Percentiles rank a stretch among this genome's conserved stretches.
Conservation (phyloP, 1,140 invertebrate genomes). For the Drosophila lowei region DNA sequence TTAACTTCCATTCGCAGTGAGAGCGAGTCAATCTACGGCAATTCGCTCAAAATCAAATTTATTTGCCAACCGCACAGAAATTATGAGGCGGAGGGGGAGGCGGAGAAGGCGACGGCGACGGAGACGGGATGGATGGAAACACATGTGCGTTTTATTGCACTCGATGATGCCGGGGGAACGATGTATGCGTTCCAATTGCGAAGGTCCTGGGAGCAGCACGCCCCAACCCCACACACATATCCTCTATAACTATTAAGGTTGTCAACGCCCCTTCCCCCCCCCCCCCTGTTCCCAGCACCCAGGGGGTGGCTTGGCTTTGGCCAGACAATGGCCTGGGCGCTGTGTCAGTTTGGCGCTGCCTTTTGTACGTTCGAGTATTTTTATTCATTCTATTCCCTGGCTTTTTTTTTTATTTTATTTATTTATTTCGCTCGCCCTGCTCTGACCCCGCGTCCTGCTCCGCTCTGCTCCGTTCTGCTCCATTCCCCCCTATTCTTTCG, state of each 20-base stretch:
- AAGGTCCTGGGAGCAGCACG: not conserved
- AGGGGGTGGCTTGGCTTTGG: not conserved
- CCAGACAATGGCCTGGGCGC: conserved; percentile 38
- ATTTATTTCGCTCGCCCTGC: conserved; percentile 61
- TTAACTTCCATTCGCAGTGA: conserved; percentile 41
- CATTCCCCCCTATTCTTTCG: conserved; percentile 9
- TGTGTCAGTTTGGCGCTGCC: conserved; percentile 16
- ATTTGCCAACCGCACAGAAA: conserved; percentile 73
- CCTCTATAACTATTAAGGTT: conserved; percentile 43
- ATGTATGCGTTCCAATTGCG: conserved; percentile 57
- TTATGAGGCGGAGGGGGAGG: conserved; percentile 49
- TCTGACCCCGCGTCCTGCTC: not conserved
- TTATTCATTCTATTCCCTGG: conserved; percentile 74
- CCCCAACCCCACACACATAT: not conserved
- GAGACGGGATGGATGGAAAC: conserved; percentile 33
- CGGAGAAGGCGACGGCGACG: not conserved
- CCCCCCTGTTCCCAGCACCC: too few relatives aligned
- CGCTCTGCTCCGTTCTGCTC: conserved; percentile 3
- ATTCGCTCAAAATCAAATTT: conserved; percentile 76
- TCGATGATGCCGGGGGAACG: conserved; percentile 41
- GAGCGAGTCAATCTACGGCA: conserved; percentile 56
- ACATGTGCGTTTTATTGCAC: conserved; percentile 80
- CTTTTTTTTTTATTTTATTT: conserved; percentile 63
- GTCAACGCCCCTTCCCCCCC: conserved; percentile 13
- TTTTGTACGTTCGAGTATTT: conserved; percentile 78